Evolutionary conservation across 2,113 vertebrate genomes (phyloP).

Genomic region (Sturnus vulgaris): DNA sequence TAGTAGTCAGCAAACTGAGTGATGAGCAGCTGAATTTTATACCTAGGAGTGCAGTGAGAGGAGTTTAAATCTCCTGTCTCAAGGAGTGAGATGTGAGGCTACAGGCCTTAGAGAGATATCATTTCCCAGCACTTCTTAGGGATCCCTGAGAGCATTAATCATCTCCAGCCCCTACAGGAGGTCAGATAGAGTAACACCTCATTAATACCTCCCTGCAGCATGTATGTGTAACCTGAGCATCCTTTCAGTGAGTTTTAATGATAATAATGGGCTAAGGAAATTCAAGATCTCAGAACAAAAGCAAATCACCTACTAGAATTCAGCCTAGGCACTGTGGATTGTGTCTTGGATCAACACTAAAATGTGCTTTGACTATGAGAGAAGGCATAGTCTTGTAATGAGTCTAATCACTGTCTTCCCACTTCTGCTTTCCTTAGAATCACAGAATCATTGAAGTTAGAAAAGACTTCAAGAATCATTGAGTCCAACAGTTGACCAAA

Average conservation of each 20-base stretch:
- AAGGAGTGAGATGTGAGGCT: neutral
- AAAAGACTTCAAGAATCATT: neutral
- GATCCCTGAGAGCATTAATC: neutral
- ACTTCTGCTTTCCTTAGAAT: neutral
- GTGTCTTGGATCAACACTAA: neutral
- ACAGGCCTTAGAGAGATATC: neutral
- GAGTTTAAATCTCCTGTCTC: neutral
- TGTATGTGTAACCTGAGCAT: neutral
- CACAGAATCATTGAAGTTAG: neutral
- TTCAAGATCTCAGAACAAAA: neutral
- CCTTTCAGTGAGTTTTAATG: neutral
- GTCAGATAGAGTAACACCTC: neutral
- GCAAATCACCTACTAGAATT: neutral
- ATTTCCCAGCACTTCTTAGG: neutral
- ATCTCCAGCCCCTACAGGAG: neutral
- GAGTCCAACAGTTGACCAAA: neutral
- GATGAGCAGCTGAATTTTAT: neutral
- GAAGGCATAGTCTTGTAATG: neutral
- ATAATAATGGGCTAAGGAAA: neutral
- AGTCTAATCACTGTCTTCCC: neutral
- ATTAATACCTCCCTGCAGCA: neutral
- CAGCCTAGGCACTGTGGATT: neutral
- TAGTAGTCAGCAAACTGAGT: neutral
- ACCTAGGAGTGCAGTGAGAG: neutral
- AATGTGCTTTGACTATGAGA: neutral